Evolutionary conservation across 2,797 vertebrate genomes (phyloP).

Genomic region (Streptopelia turtur): DNA sequence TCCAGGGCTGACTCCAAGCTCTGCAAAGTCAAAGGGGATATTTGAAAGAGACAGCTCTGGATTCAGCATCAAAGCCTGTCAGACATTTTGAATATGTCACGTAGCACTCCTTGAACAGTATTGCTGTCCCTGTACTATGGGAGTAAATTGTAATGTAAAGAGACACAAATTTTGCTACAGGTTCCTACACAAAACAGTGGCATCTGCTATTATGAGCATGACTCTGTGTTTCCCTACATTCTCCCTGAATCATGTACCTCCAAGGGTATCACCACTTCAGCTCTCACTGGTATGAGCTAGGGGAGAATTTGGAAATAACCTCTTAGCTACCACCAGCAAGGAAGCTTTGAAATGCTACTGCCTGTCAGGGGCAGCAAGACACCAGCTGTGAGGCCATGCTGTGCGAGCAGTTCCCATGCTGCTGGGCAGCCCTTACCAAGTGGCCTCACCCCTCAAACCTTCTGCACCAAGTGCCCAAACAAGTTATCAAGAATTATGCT

Average conservation of each 20-base stretch:
- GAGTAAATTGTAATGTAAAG: not conserved
- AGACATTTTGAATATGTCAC: not conserved
- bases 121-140: rapidly evolving
- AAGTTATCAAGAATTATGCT: not conserved
- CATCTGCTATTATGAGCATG: not conserved
- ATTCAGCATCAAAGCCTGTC: not conserved
- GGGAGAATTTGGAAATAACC: not conserved
- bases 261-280: not conserved
- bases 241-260: not conserved
- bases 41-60: not conserved
- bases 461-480: not conserved
- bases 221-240: not conserved
- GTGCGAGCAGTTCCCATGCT: not conserved
- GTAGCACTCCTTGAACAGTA: not conserved
- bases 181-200: not conserved
- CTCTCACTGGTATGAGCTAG: not conserved
- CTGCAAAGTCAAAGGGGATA: slow-evolving; percentile 1
- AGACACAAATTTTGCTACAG: not conserved
- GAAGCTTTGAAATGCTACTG: not conserved
- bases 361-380: not conserved
- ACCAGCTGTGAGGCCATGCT: not conserved
- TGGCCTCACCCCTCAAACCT: not conserved
- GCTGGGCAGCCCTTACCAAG: not conserved
- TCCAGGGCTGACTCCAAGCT: not conserved
- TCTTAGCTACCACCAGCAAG: not conserved